phyloP scores from a whole-genome alignment of 1,140 invertebrate genomes.

The Camponotus floridanus region DNA sequence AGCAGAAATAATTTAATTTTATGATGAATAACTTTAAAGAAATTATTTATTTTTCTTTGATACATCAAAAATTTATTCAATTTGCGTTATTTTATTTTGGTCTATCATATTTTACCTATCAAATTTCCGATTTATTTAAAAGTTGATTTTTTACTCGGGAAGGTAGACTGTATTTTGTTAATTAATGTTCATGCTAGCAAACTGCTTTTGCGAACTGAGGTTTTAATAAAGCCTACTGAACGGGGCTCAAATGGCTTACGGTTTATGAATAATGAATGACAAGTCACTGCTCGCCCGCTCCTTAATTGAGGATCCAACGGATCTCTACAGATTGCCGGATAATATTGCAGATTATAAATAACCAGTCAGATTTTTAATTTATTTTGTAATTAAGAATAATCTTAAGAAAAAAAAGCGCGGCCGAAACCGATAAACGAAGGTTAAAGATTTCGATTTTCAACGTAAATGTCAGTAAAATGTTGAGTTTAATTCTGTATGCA shows the following conservation, averaged over 20 bases:
- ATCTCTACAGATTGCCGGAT: conserved; percentile 15
- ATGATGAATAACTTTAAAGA: not conserved
- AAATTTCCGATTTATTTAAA: not conserved
- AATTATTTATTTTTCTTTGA: conserved; percentile 15
- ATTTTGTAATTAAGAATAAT: not conserved
- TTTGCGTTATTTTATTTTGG: not conserved
- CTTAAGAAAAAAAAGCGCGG: not conserved
- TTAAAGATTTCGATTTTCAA: conserved; percentile 25
- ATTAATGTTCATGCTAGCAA: conserved; percentile 19
- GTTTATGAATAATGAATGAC: conserved; percentile 54
- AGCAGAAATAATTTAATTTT: not conserved
- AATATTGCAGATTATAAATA: not conserved
- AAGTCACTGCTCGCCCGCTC: conserved; percentile 6
- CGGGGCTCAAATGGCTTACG: not conserved
- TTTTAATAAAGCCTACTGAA: conserved; percentile 42
- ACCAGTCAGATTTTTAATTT: not conserved
- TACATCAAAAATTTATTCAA: not conserved
- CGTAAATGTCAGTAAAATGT: not conserved
- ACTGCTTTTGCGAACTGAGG: not conserved
- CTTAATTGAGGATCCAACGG: conserved; percentile 26
- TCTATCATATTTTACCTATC: not conserved
- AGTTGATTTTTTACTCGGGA: not conserved
- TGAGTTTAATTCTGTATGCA: conserved; percentile 70
- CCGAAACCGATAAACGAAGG: not conserved
- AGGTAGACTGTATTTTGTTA: not conserved